Evolutionary conservation across 2,888 invertebrate genomes (phyloP), one percentile per base, ranked within the genome.

Genomic region (Ectobius pallidus): DNA sequence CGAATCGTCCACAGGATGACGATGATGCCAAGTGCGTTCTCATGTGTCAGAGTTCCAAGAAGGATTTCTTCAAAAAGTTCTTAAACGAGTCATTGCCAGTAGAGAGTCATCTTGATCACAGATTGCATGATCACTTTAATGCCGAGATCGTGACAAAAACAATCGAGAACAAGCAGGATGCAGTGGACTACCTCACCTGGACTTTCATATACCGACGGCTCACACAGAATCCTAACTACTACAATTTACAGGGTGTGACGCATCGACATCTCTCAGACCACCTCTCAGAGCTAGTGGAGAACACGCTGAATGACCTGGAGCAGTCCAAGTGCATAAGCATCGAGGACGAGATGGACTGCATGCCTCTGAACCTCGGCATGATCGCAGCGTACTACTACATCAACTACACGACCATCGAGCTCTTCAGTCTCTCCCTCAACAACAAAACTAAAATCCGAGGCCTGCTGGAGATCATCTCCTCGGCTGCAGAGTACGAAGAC

Each of bases 321-420:
- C 96, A 97, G 82, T 95, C 97, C 0, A 97, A 97, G 81, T 99
- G 99, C 82, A 97, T 99, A 78, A 94, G 95, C 67, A 90, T 99
- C 7, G 98, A 99, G 82, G 99, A 99, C 78, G 99, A 99, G 78
- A 96, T 99, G 92, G 98, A 99, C 82, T 94, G 96, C 0, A 88
- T 95, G 74, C 97, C 99, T 0, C 87, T 99, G 42, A 99, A 99
- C 86, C 85, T 99, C 81, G 99, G 99, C 80, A 99, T 99, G 98
- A 99, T 99, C 82, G 99, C 99, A 0, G 97, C 99, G 0, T 99
- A 99, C 84, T 99, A 99, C 83, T 99, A 99, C 84, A 99, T 99
- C 80, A 98, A 99, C 83, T 99, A 99, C 80, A 97, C 98, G 0
- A 99, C 99, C 0, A 99, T 99, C 73, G 99, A 99, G 83, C 85